Percentiles rank a stretch among this genome's conserved stretches.
Evolutionary conservation across 2,113 vertebrate genomes (phyloP).

Genomic region (Rhynchopsitta pachyrhyncha): DNA sequence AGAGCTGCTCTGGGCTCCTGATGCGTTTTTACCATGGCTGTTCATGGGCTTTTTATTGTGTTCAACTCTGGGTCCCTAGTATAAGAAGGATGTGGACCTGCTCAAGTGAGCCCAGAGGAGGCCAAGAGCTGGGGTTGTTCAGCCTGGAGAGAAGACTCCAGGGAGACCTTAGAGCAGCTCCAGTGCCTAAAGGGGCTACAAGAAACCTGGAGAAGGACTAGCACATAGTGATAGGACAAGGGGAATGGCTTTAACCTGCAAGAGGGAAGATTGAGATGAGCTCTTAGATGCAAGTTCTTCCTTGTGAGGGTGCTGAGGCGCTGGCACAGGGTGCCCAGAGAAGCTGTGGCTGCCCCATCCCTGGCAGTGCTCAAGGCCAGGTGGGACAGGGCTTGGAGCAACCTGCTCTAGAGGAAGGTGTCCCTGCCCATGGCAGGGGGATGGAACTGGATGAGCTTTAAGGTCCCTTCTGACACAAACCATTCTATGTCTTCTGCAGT

Average conservation of each 20-base stretch:
- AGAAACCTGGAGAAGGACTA: neutral
- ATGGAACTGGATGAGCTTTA: neutral
- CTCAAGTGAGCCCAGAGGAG: neutral
- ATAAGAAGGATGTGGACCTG: neutral
- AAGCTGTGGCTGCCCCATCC: too few relatives aligned
- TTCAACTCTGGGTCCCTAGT: neutral
- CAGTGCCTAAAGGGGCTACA: neutral
- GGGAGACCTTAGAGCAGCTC: neutral
- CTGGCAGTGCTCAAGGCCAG: too few relatives aligned
- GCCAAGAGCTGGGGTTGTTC: neutral
- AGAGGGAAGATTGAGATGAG: neutral
- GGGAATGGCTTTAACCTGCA: neutral
- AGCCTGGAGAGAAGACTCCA: neutral
- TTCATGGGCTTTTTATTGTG: neutral
- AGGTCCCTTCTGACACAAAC: neutral
- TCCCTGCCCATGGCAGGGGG: neutral
- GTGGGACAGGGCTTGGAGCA: neutral
- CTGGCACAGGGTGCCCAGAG: too few relatives aligned
- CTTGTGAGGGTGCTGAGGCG: neutral
- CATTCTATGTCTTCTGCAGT: neutral
- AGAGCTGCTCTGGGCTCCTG: neutral
- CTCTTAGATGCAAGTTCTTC: neutral
- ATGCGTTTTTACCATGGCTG: neutral
- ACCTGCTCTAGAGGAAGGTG: neutral
- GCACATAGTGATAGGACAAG: neutral